Evolutionary conservation across 30 jellyfish, hydroid and myxozoan species (phyloP), one percentile per base, ranked within the genome.

Genomic region (Cassiopea andromeda): DNA sequence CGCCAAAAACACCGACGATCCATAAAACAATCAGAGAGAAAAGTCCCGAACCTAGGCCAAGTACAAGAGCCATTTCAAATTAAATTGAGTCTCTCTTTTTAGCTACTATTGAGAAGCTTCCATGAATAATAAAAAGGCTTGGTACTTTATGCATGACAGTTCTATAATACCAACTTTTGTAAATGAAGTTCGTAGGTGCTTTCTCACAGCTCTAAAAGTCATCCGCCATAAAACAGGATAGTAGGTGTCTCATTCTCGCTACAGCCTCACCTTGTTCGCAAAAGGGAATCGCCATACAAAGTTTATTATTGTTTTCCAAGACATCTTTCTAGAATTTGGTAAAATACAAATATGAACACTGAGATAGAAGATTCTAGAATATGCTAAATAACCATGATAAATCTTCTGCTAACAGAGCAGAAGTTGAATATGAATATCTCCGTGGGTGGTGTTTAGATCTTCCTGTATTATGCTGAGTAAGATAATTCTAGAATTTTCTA

Each of bases 11-110:
- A 57, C 97, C 97, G 69, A 91, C 16, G 19, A 91, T 58, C 97
- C 97, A 91, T 19, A 91, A 48, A 0, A 91, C 91, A 47, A 80
- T 77, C 73, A 91, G 61, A 1, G 97, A 91, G 78, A 91, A 91
- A 1, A 91, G 94, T 4, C 97, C 97, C 27, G 91, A 48, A 14
- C 97, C 97, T 43, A 91, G 46, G 67, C 97, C 97, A 18, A 91
- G 75, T 6, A 91, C 97, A 3, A 91, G 94, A 13, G 74, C 94
- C 97, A 91, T 91, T 2, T 84, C 46, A 2, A 57, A 13, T 44
- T 15, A 6, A 66, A 14, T 14, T 19, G 7, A 66, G 2, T 7
- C 75, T 6, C 15, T 66, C 45, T 19, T 19, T 54, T 54, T 10
- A 6, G 10, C 12, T 54, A 3, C 10, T 54, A 54, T 27, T 54